A percentile compares a stretch with the other conserved stretches of the same genome.
Conservation (phyloP, 2,888 invertebrate species). For the Limnephilus rhombicus region DNA sequence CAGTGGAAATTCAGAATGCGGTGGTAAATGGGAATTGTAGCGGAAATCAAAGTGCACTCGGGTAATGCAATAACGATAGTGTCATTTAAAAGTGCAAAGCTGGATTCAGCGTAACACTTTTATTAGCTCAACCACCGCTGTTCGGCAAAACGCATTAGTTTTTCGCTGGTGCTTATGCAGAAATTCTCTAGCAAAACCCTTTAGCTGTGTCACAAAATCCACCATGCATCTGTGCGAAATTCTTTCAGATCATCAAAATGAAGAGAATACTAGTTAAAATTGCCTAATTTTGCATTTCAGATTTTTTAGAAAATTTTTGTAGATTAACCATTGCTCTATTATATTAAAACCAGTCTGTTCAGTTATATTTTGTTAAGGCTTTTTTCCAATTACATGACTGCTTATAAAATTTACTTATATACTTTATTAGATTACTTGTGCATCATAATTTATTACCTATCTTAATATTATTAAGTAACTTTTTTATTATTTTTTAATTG, state of each 20-base stretch:
- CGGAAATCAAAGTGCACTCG: background rate
- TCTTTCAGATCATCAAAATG: background rate
- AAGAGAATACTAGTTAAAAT: background rate
- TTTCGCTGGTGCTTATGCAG: background rate
- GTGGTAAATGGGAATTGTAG: background rate
- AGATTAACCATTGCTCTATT: too few species aligned
- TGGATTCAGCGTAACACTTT: background rate
- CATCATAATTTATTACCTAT: too few species aligned
- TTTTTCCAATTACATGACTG: too few species aligned
- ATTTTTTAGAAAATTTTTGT: too few species aligned
- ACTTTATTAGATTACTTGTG: too few species aligned
- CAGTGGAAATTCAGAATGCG: too few species aligned
- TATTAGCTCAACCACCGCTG: background rate
- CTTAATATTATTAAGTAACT: too few species aligned
- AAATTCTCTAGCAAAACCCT: background rate
- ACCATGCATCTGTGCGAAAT: constrained; percentile 19
- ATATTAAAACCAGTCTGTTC: too few species aligned
- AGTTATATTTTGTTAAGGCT: too few species aligned
- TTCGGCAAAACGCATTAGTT: background rate
- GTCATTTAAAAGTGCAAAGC: background rate
- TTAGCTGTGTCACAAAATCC: constrained; percentile 10
- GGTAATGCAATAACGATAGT: background rate
- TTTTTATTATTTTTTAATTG: too few species aligned
- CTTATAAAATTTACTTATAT: too few species aligned
- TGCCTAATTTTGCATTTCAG: too few species aligned